These are phyloP conservation scores for Arion vulgaris DNA, from an alignment of 1,140 invertebrate genomes.

Conservation along the genomic window DNA sequence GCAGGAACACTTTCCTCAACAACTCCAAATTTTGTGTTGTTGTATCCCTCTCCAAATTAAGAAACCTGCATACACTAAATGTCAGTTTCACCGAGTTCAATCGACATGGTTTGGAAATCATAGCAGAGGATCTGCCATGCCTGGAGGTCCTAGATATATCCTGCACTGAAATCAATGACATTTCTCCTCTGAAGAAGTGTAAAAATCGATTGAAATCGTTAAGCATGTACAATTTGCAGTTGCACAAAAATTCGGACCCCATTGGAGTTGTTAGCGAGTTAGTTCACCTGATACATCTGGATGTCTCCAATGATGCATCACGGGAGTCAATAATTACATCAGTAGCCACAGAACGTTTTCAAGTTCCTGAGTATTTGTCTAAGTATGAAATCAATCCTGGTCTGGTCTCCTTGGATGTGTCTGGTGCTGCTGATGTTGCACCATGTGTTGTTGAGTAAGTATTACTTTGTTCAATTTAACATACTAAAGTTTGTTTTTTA, in stretches of 20 bases:
- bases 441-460: conserved; percentile 66
- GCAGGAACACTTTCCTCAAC: conserved; percentile 79
- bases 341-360: conserved; percentile 73
- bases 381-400: conserved; percentile 76
- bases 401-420: conserved; percentile 81
- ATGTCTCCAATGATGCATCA: conserved; percentile 79
- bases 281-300: conserved; percentile 77
- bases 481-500: too few relatives aligned
- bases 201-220: conserved; percentile 78
- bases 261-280: conserved; percentile 77
- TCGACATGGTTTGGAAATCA: conserved; percentile 79
- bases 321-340: conserved; percentile 57
- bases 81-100: conserved; percentile 83
- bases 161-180: conserved; percentile 80
- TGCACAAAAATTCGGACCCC: conserved; percentile 71
- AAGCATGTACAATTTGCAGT: conserved; percentile 80
- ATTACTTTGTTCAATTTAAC: background rate
- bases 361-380: conserved; percentile 75
- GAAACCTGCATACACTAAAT: conserved; percentile 80
- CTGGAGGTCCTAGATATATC: conserved; percentile 83
- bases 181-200: conserved; percentile 78
- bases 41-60: conserved; percentile 73
- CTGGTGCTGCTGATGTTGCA: conserved; percentile 78
- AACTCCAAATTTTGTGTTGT: conserved; percentile 74
- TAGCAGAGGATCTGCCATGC: conserved; percentile 80